phyloP scores from a whole-genome alignment of 2,113 vertebrate genomes.

The Aegypius monachus region DNA sequence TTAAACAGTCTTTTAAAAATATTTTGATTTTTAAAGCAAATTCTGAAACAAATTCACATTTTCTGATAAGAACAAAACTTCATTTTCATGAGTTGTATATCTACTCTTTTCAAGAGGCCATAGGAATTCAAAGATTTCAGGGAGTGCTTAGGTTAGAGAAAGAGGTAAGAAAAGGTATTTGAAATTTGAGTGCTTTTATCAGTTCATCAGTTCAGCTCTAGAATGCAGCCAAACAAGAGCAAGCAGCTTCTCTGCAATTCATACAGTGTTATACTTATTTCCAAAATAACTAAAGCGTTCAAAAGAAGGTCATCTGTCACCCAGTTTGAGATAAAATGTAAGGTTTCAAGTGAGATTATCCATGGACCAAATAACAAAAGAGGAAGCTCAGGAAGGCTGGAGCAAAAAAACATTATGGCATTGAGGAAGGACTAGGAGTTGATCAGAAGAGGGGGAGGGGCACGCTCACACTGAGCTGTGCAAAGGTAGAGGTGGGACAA shows the following conservation, averaged over 20 bases:
- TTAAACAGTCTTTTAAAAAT: neutral
- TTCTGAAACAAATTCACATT: neutral
- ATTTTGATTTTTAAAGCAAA: neutral
- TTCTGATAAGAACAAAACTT: neutral
- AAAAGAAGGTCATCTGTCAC: neutral
- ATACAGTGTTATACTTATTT: neutral
- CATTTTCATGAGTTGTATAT: neutral
- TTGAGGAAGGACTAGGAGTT: neutral
- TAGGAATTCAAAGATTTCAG: neutral
- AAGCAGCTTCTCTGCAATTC: neutral
- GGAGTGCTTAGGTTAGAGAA: neutral
- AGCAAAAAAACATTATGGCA: neutral
- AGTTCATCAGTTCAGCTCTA: neutral
- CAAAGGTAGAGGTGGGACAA: neutral
- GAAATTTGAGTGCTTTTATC: neutral
- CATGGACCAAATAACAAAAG: neutral
- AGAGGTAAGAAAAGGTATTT: neutral
- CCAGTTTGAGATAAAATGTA: neutral
- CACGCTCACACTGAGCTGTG: neutral
- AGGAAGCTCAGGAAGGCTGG: neutral
- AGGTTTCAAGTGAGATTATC: neutral
- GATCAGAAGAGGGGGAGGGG: neutral
- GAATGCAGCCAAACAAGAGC: neutral
- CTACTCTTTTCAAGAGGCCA: neutral
- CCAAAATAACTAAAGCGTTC: neutral